Evolutionary conservation across 92 coral and sea anemone genomes (phyloP).

Genomic region (Phenganax subtilis): DNA sequence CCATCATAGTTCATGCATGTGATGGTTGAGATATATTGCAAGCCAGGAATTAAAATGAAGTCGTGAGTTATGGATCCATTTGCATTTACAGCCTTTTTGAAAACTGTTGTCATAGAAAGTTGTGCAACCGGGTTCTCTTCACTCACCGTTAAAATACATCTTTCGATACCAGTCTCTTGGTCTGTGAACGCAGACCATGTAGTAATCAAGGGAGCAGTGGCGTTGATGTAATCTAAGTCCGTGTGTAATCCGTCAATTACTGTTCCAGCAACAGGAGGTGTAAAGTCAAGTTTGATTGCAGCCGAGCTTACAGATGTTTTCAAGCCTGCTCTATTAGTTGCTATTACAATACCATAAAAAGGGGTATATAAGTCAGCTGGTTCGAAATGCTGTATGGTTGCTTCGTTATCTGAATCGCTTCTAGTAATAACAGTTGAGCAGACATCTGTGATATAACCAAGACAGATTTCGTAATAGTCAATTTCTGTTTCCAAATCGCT

Average conservation of each 20-base stretch:
- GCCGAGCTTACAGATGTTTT: conserved; percentile 62
- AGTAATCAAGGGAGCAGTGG: conserved; percentile 47
- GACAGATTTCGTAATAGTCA: conserved; percentile 54
- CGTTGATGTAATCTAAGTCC: conserved; percentile 62
- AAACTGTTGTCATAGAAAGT: conserved; percentile 48
- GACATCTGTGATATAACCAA: conserved; percentile 63
- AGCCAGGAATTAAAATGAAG: conserved; percentile 68
- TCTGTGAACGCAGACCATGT: conserved; percentile 75
- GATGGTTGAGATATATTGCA: conserved; percentile 64
- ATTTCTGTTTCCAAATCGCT: conserved; percentile 72
- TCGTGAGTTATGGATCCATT: conserved; percentile 54
- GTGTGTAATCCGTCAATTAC: conserved; percentile 66
- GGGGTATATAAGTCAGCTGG: conserved; percentile 48
- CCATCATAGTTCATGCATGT: conserved; percentile 79
- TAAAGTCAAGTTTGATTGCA: conserved; percentile 57
- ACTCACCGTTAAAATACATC: conserved; percentile 62
- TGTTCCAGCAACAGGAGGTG: conserved; percentile 77
- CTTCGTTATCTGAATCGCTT: conserved; percentile 46
- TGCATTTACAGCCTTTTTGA: conserved; percentile 49
- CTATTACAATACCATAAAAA: conserved; percentile 65
- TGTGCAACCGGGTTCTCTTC: conserved; percentile 37
- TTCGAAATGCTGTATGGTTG: conserved; percentile 52
- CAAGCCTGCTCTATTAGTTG: conserved; percentile 69
- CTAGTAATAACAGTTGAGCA: conserved; percentile 42
- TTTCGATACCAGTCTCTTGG: conserved; percentile 59